Conservation (phyloP, 2,113 vertebrate genomes). For the Agapornis roseicollis region DNA sequence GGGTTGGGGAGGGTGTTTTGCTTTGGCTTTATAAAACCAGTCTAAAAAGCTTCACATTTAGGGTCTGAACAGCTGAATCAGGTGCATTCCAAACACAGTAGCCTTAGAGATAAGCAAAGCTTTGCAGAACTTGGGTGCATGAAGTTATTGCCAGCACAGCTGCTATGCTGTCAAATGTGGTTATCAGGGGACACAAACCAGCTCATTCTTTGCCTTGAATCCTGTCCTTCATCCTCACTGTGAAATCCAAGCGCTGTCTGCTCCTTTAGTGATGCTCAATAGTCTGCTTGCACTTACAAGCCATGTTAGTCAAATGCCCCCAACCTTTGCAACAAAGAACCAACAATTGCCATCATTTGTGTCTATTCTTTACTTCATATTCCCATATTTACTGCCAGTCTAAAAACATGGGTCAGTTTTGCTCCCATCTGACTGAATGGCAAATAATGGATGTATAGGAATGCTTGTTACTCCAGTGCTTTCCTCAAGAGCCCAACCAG, state of each 20-base stretch:
- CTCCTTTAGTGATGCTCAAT: not conserved
- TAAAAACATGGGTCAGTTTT: not conserved
- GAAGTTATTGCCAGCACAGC: not conserved
- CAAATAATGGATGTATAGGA: not conserved
- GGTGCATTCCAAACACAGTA: not conserved
- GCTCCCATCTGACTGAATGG: not conserved
- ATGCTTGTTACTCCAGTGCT: not conserved
- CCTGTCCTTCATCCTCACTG: not conserved
- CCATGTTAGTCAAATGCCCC: not conserved
- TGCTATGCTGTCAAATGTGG: not conserved
- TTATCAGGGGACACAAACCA: not conserved
- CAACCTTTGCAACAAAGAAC: not conserved
- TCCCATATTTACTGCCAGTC: not conserved
- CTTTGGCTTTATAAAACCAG: not conserved
- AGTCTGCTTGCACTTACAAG: not conserved
- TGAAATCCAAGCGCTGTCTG: not conserved
- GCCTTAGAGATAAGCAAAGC: not conserved
- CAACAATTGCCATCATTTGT: not conserved
- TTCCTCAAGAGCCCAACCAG: not conserved
- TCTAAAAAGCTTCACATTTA: not conserved
- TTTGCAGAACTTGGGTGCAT: not conserved
- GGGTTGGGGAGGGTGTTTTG: accelerated
- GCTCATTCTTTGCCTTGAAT: not conserved
- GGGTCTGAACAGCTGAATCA: not conserved
- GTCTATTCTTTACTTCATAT: not conserved